Evolutionary conservation across 2,113 vertebrate species (phyloP).

Genomic region (Anguilla rostrata): DNA sequence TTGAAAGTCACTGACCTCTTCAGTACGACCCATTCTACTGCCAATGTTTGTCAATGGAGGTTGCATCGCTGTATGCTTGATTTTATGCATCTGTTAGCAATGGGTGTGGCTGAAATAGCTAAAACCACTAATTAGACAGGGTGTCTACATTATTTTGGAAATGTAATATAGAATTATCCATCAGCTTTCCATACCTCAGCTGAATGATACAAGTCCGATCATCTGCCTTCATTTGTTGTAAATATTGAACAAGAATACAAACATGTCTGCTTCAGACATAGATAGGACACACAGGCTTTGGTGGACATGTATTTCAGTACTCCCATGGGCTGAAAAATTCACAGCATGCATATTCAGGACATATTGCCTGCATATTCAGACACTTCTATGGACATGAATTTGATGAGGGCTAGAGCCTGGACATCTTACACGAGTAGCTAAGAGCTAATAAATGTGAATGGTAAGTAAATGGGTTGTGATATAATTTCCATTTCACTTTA

Average conservation of each 20-base stretch:
- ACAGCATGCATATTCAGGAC: constrained; percentile 45
- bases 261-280: constrained; percentile 65
- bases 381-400: constrained; percentile 54
- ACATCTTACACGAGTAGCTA: not conserved
- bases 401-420: not conserved
- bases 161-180: constrained; percentile 42
- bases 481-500: not conserved
- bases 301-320: constrained; percentile 68
- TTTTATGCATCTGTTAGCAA: too few species aligned
- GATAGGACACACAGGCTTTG: constrained; percentile 72
- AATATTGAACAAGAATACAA: constrained; percentile 63
- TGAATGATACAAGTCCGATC: constrained; percentile 64
- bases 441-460: not conserved
- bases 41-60: too few species aligned
- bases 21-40: too few species aligned
- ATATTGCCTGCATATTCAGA: constrained; percentile 53
- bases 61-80: too few species aligned
- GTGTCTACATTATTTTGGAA: too few species aligned
- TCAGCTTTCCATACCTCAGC: constrained; percentile 48
- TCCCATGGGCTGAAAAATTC: constrained; percentile 65
- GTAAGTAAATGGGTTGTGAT: not conserved
- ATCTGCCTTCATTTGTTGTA: constrained; percentile 63
- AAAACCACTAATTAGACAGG: too few species aligned
- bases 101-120: too few species aligned
- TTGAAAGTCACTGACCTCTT: not conserved